These are phyloP conservation scores for Drosophila neotestacea DNA, from an alignment of 2,888 invertebrate genomes.

Conservation along the genomic window DNA sequence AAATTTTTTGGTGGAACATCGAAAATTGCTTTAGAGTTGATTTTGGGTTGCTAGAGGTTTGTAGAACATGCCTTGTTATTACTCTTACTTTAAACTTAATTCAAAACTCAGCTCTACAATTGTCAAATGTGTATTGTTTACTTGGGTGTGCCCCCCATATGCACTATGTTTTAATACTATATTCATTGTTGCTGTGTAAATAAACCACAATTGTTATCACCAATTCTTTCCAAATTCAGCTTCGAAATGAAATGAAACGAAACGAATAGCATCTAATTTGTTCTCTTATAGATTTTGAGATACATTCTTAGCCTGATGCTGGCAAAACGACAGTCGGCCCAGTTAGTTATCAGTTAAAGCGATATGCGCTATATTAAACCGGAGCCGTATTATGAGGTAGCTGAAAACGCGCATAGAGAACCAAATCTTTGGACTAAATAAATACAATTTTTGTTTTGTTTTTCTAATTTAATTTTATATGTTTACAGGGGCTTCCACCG, in stretches of 20 bases:
- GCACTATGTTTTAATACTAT: conserved; percentile 2
- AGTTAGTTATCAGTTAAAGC: conserved; percentile 58
- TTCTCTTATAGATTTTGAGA: conserved; percentile 74
- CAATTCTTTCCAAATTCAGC: conserved; percentile 4
- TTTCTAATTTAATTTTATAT: neutral
- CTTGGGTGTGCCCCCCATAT: neutral
- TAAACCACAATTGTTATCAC: conserved; percentile 30
- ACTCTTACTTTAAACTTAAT: conserved; percentile 1
- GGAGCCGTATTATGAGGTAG: conserved; percentile 85
- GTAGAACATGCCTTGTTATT: neutral
- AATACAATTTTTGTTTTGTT: neutral
- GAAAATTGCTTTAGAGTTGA: too few relatives aligned
- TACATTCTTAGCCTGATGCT: conserved; percentile 60
- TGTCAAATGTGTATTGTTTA: conserved; percentile 13
- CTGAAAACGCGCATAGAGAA: conserved; percentile 23
- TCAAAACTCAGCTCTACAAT: neutral
- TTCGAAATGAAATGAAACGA: conserved; percentile 19
- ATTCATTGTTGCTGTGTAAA: conserved; percentile 48
- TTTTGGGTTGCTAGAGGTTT: neutral
- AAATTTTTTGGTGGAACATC: too few relatives aligned
- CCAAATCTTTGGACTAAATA: neutral
- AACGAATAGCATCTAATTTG: conserved; percentile 57
- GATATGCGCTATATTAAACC: conserved; percentile 84
- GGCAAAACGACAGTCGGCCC: conserved; percentile 61
- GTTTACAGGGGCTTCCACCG: conserved; percentile 84